A percentile compares a stretch with the other conserved stretches of the same genome.
Conservation (phyloP, 2,888 invertebrate genomes). For the Griposia aprilina region DNA sequence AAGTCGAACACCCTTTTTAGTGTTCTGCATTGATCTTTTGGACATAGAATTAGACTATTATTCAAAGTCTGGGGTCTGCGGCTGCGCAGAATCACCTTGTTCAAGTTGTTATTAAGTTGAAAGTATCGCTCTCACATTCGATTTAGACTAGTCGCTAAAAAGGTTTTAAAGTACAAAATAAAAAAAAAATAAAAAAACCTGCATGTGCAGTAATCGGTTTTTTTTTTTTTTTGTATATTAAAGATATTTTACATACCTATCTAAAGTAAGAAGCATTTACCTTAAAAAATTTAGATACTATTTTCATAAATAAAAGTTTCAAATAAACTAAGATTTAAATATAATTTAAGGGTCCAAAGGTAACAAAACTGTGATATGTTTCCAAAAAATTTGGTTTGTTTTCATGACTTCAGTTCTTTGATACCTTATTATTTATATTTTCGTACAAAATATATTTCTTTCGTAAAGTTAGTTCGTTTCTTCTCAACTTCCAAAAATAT, state of each 20-base stretch:
- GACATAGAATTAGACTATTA: neutral
- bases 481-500: slow-evolving; percentile 7
- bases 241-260: neutral
- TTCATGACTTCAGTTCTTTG: slow-evolving; percentile 28
- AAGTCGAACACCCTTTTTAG: neutral
- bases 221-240: neutral
- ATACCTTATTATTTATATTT: slow-evolving; percentile 1
- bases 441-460: slow-evolving; percentile 1
- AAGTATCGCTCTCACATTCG: neutral
- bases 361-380: slow-evolving; percentile 72
- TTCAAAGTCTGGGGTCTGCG: neutral
- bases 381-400: slow-evolving; percentile 56
- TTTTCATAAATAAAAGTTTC: neutral
- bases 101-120: neutral
- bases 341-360: slow-evolving; percentile 60
- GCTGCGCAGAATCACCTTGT: neutral
- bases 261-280: slow-evolving; percentile 17
- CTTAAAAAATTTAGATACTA: neutral
- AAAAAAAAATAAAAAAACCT: neutral
- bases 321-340: slow-evolving; percentile 18
- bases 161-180: slow-evolving; percentile 17
- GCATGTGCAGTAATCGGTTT: neutral
- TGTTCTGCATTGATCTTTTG: neutral
- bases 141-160: neutral
- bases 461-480: neutral